phyloP scores from a whole-genome alignment of 92 coral and sea anemone species.

The Epizoanthus fatuus region DNA sequence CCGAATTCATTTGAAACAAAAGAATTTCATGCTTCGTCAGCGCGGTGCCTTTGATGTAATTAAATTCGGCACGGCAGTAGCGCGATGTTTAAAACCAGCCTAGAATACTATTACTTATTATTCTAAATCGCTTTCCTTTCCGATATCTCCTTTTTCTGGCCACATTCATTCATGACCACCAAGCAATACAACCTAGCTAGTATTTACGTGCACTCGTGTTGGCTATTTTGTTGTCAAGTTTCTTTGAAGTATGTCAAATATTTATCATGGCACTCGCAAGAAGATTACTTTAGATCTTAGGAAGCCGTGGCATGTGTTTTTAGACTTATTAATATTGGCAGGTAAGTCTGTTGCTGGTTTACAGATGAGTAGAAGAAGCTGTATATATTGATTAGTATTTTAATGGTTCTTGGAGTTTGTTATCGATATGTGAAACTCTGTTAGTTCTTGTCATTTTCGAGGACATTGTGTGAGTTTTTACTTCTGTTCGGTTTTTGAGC shows the following conservation, averaged over 20 bases:
- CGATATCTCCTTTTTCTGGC: no score
- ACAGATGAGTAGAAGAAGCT: background rate
- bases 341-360: background rate
- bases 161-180: no score
- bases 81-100: no score
- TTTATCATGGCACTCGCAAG: slow-evolving; percentile 14
- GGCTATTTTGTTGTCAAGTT: slow-evolving; percentile 1
- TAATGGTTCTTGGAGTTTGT: background rate
- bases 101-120: no score
- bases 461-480: slow-evolving; percentile 27
- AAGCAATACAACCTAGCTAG: no score
- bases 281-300: slow-evolving; percentile 6
- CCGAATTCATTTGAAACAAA: no score
- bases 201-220: background rate
- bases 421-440: background rate
- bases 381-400: background rate
- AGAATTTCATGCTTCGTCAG: no score
- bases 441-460: slow-evolving; percentile 7
- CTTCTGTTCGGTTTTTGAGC: slow-evolving; percentile 21
- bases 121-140: no score
- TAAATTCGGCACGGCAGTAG: no score
- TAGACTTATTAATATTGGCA: background rate
- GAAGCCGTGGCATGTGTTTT: background rate
- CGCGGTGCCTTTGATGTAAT: no score
- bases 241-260: slow-evolving; percentile 6